These are phyloP conservation scores for Adrianichthys oophorus DNA, from an alignment of 2,797 vertebrate genomes.

Conservation along the genomic window DNA sequence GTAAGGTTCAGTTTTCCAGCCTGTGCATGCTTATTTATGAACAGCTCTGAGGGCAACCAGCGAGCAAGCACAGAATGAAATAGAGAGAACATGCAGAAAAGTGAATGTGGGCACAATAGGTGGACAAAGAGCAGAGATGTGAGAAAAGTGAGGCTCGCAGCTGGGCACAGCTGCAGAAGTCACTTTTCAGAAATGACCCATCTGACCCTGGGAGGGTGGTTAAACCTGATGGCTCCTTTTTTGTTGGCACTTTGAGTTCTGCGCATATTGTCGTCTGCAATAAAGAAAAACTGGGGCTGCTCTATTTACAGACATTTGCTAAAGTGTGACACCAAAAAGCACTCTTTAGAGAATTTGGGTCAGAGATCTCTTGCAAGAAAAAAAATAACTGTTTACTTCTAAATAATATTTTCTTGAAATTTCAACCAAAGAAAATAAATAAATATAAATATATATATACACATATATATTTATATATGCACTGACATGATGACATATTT, in stretches of 20 bases:
- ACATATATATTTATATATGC: no score
- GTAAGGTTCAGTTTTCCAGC: conserved; percentile 23
- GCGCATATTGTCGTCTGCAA: conserved; percentile 8
- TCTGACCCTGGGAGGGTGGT: conserved; percentile 12
- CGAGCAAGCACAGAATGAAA: conserved; percentile 25
- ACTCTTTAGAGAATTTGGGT: neutral
- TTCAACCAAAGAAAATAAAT: no score
- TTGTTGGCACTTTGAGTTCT: neutral
- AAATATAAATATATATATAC: no score
- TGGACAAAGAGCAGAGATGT: conserved; percentile 37
- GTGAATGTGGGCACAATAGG: conserved; percentile 6
- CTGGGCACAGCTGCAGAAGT: conserved; percentile 23
- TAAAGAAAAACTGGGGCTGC: conserved; percentile 5
- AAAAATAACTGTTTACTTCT: no score
- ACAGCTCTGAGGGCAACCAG: conserved; percentile 10
- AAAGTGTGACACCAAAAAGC: conserved; percentile 9
- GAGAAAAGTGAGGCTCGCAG: conserved; percentile 29
- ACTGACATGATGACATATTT: no score
- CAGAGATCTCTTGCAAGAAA: no score
- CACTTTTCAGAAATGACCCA: conserved; percentile 29
- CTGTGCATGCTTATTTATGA: conserved; percentile 19
- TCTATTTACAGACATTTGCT: neutral
- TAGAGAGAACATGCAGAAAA: conserved; percentile 14
- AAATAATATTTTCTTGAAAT: no score
- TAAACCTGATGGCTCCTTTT: conserved; percentile 15